phyloP scores from a whole-genome alignment of 2,113 vertebrate genomes.

The Odobenus rosmarus region DNA sequence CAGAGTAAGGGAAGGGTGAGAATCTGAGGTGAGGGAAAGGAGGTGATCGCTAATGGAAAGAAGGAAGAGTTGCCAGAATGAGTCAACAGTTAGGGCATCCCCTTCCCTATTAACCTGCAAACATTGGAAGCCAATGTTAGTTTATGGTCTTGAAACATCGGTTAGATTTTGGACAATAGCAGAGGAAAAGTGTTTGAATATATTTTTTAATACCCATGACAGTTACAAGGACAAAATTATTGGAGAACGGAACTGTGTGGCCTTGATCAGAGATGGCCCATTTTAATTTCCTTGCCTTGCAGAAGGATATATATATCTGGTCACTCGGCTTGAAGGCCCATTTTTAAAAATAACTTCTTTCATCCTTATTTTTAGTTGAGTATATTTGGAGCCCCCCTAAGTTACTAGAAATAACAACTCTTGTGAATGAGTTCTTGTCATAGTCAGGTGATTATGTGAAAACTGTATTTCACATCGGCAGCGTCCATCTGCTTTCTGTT shows the following conservation, averaged over 20 bases:
- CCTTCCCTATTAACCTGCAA: not conserved
- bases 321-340: constrained; percentile 48
- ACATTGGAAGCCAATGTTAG: not conserved
- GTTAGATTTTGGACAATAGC: constrained; percentile 25
- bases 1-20: not conserved
- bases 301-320: constrained; percentile 48
- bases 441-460: not conserved
- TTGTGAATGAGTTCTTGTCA: constrained; percentile 1
- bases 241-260: constrained; percentile 19
- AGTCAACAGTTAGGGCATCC: not conserved
- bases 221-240: not conserved
- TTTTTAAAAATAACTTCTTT: not conserved
- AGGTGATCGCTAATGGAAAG: too few species aligned
- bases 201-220: constrained; percentile 1
- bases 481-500: not conserved
- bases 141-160: not conserved
- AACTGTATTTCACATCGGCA: not conserved
- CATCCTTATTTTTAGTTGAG: constrained; percentile 39
- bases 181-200: constrained; percentile 3
- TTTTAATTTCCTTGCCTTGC: constrained; percentile 54
- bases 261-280: constrained; percentile 24
- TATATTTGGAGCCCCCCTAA: not conserved
- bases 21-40: not conserved
- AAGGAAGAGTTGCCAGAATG: not conserved
- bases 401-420: constrained; percentile 44